Evolutionary conservation across 2,113 vertebrate genomes (phyloP), one percentile per base, ranked within the genome.

Genomic region (Haemorhous mexicanus): DNA sequence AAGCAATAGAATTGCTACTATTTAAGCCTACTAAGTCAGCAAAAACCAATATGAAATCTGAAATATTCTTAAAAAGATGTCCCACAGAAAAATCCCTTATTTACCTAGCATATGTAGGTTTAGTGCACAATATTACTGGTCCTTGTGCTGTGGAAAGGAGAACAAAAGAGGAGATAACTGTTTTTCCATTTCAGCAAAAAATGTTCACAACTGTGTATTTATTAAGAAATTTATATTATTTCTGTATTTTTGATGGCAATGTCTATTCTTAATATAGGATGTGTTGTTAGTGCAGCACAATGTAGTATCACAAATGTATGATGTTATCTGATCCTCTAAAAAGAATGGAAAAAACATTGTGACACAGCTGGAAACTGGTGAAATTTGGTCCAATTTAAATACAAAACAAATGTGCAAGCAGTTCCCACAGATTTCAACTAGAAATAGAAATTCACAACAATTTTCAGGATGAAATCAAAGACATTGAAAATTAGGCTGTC

Each of bases 391-490:
- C 77, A 82, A 52, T 58, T 69, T 66, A 73, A 89, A 91, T 33
- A 79, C 26, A 49, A 24, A 79, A 62, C 26, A 93, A 86, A 92
- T 11, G 13, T 39, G 19, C 53, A 66, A 78, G 61, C 78, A 78
- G 32, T 44, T 93, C 74, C 49, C 22, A n/a, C 35, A 82, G 77
- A 91, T 87, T 93, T 72, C 66, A 85, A 13, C 24, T 64, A 61
- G 81, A 87, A 84, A 63, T 68, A 50, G 56, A 84, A 95, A 87
- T 87, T 84, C 46, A 70, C 37, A 78, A 41, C 66, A 52, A 41
- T 94, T 95, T 85, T 84, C 81, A 82, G 66, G 87, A 87, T 35
- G 47, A 84, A 89, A 77, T 79, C 52, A 85, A 91, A 91, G 53
- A 89, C 35, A 56, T 21, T 91, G 58, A 53, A 78, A 66, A 84